A percentile compares a stretch with the other conserved stretches of the same genome.
These are phyloP conservation scores for Spodoptera picta DNA, from an alignment of 2,888 invertebrate genomes.

Conservation along the genomic window DNA sequence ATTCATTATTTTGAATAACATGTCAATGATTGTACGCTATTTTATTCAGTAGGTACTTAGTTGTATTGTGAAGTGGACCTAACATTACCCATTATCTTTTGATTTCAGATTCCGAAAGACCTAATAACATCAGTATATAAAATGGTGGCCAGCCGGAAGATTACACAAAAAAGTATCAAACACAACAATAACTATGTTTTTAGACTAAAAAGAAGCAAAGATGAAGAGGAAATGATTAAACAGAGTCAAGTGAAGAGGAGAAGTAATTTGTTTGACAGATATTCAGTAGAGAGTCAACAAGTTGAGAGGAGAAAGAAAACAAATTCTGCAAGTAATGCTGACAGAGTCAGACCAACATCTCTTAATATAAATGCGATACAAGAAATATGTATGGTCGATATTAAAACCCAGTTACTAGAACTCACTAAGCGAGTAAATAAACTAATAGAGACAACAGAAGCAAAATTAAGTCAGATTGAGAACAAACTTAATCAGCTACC, in stretches of 20 bases:
- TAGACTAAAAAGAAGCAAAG: conserved; percentile 71
- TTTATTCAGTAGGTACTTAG: too few relatives aligned
- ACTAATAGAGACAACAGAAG: conserved; percentile 75
- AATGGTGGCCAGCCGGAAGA: conserved; percentile 91
- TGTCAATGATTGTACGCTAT: too few relatives aligned
- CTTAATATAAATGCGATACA: conserved; percentile 81
- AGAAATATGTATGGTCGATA: conserved; percentile 85
- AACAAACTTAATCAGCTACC: conserved; percentile 71
- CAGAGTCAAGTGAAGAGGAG: conserved; percentile 78
- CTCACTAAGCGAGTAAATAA: conserved; percentile 80
- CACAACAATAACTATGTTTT: conserved; percentile 85
- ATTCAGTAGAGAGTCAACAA: conserved; percentile 80
- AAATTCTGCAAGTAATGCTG: conserved; percentile 68
- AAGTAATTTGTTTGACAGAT: conserved; percentile 82
- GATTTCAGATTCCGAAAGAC: conserved; percentile 91
- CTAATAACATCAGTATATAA: conserved; percentile 92
- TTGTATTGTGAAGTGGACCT: too few relatives aligned
- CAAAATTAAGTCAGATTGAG: conserved; percentile 72
- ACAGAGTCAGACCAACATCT: conserved; percentile 75
- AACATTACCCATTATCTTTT: background rate
- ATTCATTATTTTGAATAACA: too few relatives aligned
- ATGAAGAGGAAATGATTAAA: conserved; percentile 71
- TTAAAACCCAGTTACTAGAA: conserved; percentile 80
- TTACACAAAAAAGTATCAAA: conserved; percentile 87
- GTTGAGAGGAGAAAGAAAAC: conserved; percentile 80